phyloP scores from a whole-genome alignment of 2,797 vertebrate genomes.

The Brachyalestes nurse region DNA sequence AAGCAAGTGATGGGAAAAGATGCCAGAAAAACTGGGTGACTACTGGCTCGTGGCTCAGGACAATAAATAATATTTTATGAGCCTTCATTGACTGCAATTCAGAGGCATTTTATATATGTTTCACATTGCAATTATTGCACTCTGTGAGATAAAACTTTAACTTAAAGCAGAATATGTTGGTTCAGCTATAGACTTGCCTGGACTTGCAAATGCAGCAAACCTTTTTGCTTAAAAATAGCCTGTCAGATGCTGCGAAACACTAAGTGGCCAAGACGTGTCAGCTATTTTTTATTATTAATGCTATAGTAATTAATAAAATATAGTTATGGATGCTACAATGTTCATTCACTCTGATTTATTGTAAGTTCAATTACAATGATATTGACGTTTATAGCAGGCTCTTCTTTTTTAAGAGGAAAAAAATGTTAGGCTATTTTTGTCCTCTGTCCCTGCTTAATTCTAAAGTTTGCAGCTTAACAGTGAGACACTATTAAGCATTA shows the following conservation, averaged over 20 bases:
- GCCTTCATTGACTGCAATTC: background rate
- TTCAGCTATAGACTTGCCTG: no score
- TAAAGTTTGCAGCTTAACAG: no score
- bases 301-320: background rate
- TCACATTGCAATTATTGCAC: no score
- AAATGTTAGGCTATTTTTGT: no score
- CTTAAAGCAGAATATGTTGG: background rate
- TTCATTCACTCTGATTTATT: background rate
- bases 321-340: background rate
- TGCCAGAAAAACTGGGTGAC: background rate
- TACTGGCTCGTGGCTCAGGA: background rate
- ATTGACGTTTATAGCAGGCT: background rate
- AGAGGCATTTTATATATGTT: background rate
- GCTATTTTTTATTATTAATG: background rate
- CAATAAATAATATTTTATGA: background rate
- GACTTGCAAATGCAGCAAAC: no score
- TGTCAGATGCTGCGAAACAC: background rate
- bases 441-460: no score
- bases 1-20: background rate
- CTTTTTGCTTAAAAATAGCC: background rate
- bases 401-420: background rate
- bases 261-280: background rate
- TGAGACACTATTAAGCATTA: no score
- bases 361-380: background rate
- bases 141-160: no score